Percentiles rank a stretch among this genome's conserved stretches.
Evolutionary conservation across 2,113 vertebrate genomes (phyloP).

Genomic region (Eretmochelys imbricata): DNA sequence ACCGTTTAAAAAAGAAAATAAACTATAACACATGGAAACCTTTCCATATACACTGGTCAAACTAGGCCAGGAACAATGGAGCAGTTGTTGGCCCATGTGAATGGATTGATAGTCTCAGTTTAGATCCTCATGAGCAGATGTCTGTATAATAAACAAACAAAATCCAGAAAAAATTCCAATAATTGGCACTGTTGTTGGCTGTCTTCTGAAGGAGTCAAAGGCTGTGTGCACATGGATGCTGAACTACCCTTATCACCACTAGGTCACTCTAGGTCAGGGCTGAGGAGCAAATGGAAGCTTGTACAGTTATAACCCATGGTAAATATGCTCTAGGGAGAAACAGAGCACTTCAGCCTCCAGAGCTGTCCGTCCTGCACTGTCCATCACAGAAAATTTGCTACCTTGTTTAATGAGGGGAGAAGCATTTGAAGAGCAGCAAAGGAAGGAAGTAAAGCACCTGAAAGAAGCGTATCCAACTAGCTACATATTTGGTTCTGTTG

Average conservation of each 20-base stretch:
- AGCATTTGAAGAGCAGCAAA: neutral
- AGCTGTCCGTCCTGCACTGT: neutral
- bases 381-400: neutral
- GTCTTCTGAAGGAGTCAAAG: neutral
- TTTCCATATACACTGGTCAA: neutral
- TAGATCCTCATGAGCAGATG: neutral
- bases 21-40: conserved; percentile 65
- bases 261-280: neutral
- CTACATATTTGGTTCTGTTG: neutral
- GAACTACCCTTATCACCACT: neutral
- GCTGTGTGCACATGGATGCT: neutral
- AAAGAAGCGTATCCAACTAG: neutral
- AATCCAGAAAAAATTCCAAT: neutral
- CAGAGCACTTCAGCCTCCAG: neutral
- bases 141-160: neutral
- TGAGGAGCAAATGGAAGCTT: neutral
- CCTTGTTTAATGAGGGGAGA: neutral
- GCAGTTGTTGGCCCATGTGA: neutral
- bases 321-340: neutral
- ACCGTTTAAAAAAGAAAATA: conserved; percentile 63
- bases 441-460: neutral
- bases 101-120: neutral
- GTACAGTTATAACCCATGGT: neutral
- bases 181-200: neutral
- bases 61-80: neutral